These are phyloP conservation scores for Troides oblongomaculatus DNA, from an alignment of 2,888 invertebrate species.

Conservation along the genomic window DNA sequence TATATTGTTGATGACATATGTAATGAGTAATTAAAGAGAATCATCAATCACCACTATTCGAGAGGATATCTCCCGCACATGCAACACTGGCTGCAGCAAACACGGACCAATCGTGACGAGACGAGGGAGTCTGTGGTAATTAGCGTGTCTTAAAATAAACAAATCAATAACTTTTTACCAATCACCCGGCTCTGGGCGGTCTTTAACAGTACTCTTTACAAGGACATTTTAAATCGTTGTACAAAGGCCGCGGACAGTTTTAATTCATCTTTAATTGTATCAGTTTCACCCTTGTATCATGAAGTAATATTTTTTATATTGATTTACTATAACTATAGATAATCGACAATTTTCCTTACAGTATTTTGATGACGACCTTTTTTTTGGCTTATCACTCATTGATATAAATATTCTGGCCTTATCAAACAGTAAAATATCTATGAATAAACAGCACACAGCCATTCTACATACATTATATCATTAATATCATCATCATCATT, in stretches of 20 bases:
- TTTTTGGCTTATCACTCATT: too few relatives aligned
- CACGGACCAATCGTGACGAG: constrained; percentile 1
- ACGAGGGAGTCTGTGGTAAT: constrained; percentile 1
- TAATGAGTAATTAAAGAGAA: neutral
- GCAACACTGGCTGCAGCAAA: constrained; percentile 4
- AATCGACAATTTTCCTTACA: too few relatives aligned
- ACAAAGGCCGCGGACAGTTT: neutral
- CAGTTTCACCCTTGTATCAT: neutral
- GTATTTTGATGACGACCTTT: too few relatives aligned
- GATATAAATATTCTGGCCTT: too few relatives aligned
- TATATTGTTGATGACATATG: neutral
- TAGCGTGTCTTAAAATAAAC: constrained; percentile 12
- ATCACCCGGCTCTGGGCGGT: neutral
- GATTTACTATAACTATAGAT: too few relatives aligned
- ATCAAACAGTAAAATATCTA: too few relatives aligned
- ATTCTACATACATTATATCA: too few relatives aligned
- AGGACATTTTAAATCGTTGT: neutral
- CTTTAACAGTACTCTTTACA: neutral
- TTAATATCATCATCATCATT: too few relatives aligned
- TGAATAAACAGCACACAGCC: too few relatives aligned
- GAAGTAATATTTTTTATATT: too few relatives aligned
- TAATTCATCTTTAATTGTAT: neutral
- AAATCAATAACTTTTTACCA: neutral
- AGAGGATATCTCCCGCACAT: neutral
- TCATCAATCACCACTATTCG: neutral